phyloP scores from a whole-genome alignment of 2,888 invertebrate species.

The Eurois occulta region DNA sequence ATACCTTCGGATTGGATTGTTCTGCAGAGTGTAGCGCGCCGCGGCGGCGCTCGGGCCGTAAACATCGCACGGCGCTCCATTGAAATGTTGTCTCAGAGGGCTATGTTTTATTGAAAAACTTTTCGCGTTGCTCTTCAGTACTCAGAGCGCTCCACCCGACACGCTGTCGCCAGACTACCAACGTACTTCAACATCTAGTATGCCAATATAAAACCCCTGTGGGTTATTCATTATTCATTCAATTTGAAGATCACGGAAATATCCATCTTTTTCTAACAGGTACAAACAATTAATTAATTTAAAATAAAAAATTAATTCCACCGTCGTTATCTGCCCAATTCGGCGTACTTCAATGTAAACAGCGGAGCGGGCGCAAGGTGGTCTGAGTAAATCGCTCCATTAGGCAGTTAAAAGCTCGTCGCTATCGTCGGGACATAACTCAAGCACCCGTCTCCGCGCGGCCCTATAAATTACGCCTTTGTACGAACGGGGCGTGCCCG shows the following conservation, averaged over 20 bases:
- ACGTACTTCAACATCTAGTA: constrained; percentile 35
- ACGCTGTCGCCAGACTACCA: constrained; percentile 63
- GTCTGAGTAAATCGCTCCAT: constrained; percentile 90
- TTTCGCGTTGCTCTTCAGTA: constrained; percentile 78
- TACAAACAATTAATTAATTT: no score
- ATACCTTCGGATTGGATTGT: constrained; percentile 84
- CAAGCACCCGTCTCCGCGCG: constrained; percentile 89
- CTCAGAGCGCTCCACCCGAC: constrained; percentile 69
- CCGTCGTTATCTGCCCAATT: constrained; percentile 73
- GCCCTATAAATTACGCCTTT: constrained; percentile 90
- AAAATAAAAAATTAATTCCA: constrained; percentile 75
- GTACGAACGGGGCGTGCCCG: constrained; percentile 89
- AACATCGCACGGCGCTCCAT: constrained; percentile 85
- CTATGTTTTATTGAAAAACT: constrained; percentile 89
- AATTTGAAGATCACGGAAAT: constrained; percentile 61
- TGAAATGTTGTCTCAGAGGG: constrained; percentile 88
- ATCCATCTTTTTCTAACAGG: constrained; percentile 64
- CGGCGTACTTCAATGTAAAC: constrained; percentile 81
- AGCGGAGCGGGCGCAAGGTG: constrained; percentile 86
- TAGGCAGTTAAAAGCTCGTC: constrained; percentile 91
- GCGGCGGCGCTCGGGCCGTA: constrained; percentile 78
- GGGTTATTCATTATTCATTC: constrained; percentile 49
- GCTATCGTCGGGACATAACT: constrained; percentile 90
- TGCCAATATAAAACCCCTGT: constrained; percentile 28
- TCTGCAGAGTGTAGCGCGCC: constrained; percentile 76